phyloP scores from a whole-genome alignment of 2,888 invertebrate species.

The Torymus aiolomorphi region DNA sequence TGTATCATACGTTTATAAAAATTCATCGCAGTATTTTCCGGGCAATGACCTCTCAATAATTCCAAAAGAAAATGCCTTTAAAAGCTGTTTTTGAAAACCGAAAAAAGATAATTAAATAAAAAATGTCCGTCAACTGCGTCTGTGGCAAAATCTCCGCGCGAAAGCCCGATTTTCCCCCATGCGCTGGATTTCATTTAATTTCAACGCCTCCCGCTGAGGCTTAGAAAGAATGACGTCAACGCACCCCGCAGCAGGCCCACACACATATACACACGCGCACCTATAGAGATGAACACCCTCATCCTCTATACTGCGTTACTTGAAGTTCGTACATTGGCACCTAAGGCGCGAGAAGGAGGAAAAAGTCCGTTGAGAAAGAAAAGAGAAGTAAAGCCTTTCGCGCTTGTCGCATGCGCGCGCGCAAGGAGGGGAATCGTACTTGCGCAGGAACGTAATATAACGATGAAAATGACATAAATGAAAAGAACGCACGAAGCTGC shows the following conservation, averaged over 20 bases:
- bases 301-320: conserved; percentile 6
- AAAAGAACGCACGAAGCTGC: conserved; percentile 29
- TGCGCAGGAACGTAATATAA: conserved; percentile 1
- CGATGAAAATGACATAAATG: conserved; percentile 53
- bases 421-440: neutral
- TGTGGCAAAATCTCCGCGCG: neutral
- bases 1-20: neutral
- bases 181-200: conserved; percentile 20
- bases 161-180: neutral
- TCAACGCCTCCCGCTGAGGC: neutral
- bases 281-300: neutral
- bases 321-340: conserved; percentile 9
- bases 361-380: conserved; percentile 37
- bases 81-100: neutral
- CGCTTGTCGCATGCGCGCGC: neutral
- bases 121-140: conserved; percentile 40
- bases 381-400: conserved; percentile 6
- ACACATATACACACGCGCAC: neutral
- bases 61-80: neutral
- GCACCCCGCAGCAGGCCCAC: conserved; percentile 1
- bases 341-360: conserved; percentile 12
- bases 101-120: conserved; percentile 29
- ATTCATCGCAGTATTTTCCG: neutral
- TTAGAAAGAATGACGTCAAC: neutral
- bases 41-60: too few relatives aligned